A percentile compares a stretch with the other conserved stretches of the same genome.
These are phyloP conservation scores for Diogma glabrata DNA, from an alignment of 2,888 invertebrate species.

Conservation along the genomic window DNA sequence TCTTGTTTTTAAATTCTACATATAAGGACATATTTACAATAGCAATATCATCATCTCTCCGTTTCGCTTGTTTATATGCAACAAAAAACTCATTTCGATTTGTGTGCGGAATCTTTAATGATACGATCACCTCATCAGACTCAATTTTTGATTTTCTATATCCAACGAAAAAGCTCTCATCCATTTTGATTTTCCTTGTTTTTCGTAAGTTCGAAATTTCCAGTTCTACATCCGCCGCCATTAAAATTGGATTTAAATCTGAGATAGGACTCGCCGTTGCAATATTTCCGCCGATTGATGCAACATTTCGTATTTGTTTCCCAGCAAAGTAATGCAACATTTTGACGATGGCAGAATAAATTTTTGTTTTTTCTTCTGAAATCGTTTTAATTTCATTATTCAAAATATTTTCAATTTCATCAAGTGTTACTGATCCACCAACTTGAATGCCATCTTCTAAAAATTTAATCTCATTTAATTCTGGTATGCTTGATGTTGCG, in stretches of 20 bases:
- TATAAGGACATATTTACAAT: conserved; percentile 83
- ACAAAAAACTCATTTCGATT: conserved; percentile 57
- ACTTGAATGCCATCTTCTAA: conserved; percentile 48
- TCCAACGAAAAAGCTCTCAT: conserved; percentile 70
- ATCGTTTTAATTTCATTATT: conserved; percentile 41
- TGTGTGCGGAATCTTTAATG: conserved; percentile 68
- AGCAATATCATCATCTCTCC: conserved; percentile 91
- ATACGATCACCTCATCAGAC: conserved; percentile 67
- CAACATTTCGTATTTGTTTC: conserved; percentile 88
- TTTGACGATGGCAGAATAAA: conserved; percentile 56
- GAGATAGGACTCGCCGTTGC: conserved; percentile 95
- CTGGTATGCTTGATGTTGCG: conserved; percentile 55
- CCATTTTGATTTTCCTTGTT: conserved; percentile 52
- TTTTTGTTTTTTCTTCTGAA: conserved; percentile 45
- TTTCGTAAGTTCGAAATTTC: conserved; percentile 45
- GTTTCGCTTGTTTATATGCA: conserved; percentile 82
- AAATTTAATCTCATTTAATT: conserved; percentile 49
- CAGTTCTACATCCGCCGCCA: conserved; percentile 59
- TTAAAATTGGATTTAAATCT: conserved; percentile 84
- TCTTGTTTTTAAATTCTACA: conserved; percentile 47
- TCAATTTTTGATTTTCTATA: conserved; percentile 68
- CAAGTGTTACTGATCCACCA: conserved; percentile 69
- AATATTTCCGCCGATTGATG: conserved; percentile 84
- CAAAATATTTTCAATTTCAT: conserved; percentile 57
- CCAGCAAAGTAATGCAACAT: conserved; percentile 95